These are phyloP conservation scores for Pemphredon lugubris DNA, from an alignment of 2,888 invertebrate species.

Conservation along the genomic window DNA sequence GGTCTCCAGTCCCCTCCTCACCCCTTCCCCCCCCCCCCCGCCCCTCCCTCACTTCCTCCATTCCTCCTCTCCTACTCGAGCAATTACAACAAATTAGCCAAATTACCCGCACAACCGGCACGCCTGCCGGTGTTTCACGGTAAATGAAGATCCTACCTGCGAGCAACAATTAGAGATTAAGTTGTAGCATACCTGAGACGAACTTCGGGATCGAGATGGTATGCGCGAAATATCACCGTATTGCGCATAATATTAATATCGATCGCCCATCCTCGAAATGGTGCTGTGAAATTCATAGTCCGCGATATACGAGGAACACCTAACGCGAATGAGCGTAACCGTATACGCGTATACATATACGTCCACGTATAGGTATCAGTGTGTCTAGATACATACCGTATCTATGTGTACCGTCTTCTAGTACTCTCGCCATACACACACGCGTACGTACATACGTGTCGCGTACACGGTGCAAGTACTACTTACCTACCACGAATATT, in stretches of 20 bases:
- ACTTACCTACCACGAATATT: slow-evolving; percentile 62
- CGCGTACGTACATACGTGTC: neutral
- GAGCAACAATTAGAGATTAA: slow-evolving; percentile 50
- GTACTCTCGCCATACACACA: neutral
- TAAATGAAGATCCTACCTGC: slow-evolving; percentile 39
- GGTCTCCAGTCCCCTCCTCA: neutral
- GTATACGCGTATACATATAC: slow-evolving; percentile 4
- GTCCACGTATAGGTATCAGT: no score
- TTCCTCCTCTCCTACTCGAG: slow-evolving; percentile 46
- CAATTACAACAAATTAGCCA: slow-evolving; percentile 64
- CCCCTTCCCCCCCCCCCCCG: neutral
- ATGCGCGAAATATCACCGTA: slow-evolving; percentile 30
- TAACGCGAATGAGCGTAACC: neutral
- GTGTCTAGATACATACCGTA: no score
- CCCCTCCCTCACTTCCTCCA: slow-evolving; percentile 15
- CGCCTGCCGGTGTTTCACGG: slow-evolving; percentile 39
- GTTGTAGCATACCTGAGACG: no score
- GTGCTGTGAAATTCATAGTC: slow-evolving; percentile 50
- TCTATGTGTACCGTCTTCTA: neutral
- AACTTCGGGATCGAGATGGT: slow-evolving; percentile 15
- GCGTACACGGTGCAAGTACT: slow-evolving; percentile 10
- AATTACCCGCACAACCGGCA: slow-evolving; percentile 53
- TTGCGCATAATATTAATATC: slow-evolving; percentile 46
- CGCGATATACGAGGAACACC: slow-evolving; percentile 18
- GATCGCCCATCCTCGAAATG: slow-evolving; percentile 47